A percentile compares a stretch with the other conserved stretches of the same genome.
These are phyloP conservation scores for Bufo bufo DNA, from an alignment of 2,113 vertebrate genomes.

Conservation along the genomic window DNA sequence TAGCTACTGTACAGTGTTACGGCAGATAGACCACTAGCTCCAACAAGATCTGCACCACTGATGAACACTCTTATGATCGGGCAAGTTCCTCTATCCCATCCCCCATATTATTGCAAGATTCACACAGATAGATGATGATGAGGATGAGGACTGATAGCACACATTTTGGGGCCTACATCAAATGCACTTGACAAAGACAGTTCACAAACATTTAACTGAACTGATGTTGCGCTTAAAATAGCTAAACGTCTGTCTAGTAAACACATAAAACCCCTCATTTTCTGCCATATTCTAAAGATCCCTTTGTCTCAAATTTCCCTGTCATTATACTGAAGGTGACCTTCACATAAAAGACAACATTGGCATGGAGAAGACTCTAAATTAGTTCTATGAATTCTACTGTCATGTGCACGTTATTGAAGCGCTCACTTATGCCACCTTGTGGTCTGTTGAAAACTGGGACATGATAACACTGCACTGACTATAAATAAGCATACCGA, in stretches of 20 bases:
- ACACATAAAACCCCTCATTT: not conserved
- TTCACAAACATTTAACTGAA: not conserved
- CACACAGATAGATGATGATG: too few relatives aligned
- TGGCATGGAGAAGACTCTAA: constrained; percentile 47
- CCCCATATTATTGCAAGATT: too few relatives aligned
- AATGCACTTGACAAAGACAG: not conserved
- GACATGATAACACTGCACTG: not conserved
- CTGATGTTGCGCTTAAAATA: not conserved
- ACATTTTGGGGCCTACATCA: not conserved
- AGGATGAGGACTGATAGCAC: not conserved
- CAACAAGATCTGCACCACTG: not conserved
- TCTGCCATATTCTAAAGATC: constrained; percentile 5
- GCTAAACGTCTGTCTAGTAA: not conserved
- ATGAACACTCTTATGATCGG: too few relatives aligned
- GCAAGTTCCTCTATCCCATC: too few relatives aligned
- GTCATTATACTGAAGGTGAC: constrained; percentile 39
- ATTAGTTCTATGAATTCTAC: constrained; percentile 20
- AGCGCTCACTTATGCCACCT: constrained; percentile 48
- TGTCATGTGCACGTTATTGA: constrained; percentile 2
- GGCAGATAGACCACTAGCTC: not conserved
- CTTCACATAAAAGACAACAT: constrained; percentile 42
- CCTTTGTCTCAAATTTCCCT: not conserved
- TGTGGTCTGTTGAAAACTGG: constrained; percentile 26
- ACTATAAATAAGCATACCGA: not conserved
- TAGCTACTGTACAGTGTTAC: not conserved